phyloP scores from a whole-genome alignment of 2,797 vertebrate genomes.

The Tokudaia tokunoshimensis region DNA sequence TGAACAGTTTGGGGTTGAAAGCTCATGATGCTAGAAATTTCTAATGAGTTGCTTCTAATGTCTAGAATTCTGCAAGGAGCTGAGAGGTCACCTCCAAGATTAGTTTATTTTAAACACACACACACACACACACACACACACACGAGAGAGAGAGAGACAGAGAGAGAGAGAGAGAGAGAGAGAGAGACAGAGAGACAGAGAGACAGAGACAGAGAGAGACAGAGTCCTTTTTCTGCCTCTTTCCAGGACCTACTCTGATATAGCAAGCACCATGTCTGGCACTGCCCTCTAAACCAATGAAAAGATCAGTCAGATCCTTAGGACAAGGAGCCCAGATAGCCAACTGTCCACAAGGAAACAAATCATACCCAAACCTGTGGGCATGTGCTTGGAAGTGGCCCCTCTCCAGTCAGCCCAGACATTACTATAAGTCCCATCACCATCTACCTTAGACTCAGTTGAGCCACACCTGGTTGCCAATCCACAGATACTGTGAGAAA shows the following conservation, averaged over 20 bases:
- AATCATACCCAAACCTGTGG: neutral
- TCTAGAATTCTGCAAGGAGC: neutral
- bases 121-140: neutral
- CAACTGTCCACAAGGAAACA: neutral
- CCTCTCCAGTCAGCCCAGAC: neutral
- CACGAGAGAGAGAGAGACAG: neutral
- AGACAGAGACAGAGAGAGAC: no score
- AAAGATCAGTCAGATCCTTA: neutral
- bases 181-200: no score
- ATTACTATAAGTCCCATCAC: neutral
- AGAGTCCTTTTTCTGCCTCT: neutral
- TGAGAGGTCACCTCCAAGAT: neutral
- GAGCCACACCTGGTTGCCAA: neutral
- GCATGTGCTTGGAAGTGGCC: neutral
- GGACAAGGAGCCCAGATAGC: neutral
- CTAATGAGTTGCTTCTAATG: neutral
- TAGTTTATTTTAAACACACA: neutral
- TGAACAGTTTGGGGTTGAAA: slow-evolving; percentile 7
- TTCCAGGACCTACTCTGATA: neutral
- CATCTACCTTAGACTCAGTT: neutral
- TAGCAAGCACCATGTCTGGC: neutral
- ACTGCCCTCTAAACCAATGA: neutral
- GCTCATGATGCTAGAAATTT: neutral
- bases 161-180: no score
- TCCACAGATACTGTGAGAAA: neutral